Evolutionary conservation across 2,888 invertebrate genomes (phyloP).

Genomic region (Electrophaes corylata): DNA sequence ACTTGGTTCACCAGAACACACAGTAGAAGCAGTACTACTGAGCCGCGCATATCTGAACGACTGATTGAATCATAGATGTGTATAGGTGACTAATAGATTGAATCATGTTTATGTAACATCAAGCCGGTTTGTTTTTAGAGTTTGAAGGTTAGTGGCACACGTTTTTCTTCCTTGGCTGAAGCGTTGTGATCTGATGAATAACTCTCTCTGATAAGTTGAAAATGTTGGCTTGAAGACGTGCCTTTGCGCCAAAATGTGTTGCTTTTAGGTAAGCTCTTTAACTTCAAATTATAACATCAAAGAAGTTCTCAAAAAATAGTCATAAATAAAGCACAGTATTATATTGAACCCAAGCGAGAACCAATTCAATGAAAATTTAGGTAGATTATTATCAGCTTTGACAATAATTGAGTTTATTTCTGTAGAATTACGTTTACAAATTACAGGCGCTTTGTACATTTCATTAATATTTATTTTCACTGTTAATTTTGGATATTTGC

Average conservation of each 20-base stretch:
- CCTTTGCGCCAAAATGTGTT: too few species aligned
- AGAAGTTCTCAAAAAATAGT: constrained; percentile 9
- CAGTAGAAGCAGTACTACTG: constrained; percentile 4
- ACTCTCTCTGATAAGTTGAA: neutral
- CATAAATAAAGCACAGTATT: neutral
- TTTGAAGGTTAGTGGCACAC: constrained; percentile 6
- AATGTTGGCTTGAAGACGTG: too few species aligned
- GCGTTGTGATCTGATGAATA: neutral
- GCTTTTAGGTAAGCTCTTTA: too few species aligned
- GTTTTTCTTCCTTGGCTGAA: neutral
- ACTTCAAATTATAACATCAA: constrained; percentile 4
- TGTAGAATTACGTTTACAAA: neutral
- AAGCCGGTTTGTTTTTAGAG: constrained; percentile 10
- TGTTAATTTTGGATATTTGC: neutral
- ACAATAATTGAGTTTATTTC: neutral
- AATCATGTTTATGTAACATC: constrained; percentile 8
- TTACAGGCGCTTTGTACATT: neutral
- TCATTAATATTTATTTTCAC: neutral
- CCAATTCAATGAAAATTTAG: constrained; percentile 4
- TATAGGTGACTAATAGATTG: neutral
- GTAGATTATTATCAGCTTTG: neutral
- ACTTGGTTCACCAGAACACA: constrained; percentile 24
- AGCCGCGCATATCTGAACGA: constrained; percentile 10
- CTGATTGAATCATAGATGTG: constrained; percentile 1
- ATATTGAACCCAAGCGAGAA: neutral